Evolutionary conservation across 2,113 vertebrate genomes (phyloP).

Genomic region (Cairina moschata): DNA sequence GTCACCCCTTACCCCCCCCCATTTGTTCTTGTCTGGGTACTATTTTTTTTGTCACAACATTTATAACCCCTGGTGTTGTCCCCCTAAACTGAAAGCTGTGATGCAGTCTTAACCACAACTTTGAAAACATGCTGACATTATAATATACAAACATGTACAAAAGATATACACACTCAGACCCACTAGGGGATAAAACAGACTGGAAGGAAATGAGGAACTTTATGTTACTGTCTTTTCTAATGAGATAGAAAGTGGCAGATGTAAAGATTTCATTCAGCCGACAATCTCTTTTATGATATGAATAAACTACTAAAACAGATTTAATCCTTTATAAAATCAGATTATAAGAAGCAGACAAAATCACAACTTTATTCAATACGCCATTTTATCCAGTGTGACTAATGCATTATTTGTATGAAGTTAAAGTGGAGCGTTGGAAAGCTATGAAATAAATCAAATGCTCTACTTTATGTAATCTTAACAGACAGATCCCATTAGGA

Average conservation of each 20-base stretch:
- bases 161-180: constrained; percentile 38
- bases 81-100: neutral
- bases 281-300: constrained; percentile 68
- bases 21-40: neutral
- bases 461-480: constrained; percentile 79
- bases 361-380: constrained; percentile 77
- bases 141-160: constrained; percentile 26
- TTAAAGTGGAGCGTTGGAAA: constrained; percentile 78
- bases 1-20: neutral
- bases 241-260: constrained; percentile 63
- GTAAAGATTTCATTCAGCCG: constrained; percentile 64
- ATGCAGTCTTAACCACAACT: constrained; percentile 23
- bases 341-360: constrained; percentile 78
- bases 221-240: constrained; percentile 58
- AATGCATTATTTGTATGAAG: constrained; percentile 82
- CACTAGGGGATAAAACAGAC: constrained; percentile 54
- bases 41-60: neutral
- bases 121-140: neutral
- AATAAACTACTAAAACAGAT: constrained; percentile 73
- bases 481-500: constrained; percentile 81
- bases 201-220: constrained; percentile 36
- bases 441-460: constrained; percentile 83
- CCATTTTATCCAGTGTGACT: constrained; percentile 81
- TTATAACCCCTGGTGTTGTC: neutral
- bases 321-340: constrained; percentile 78